These are phyloP conservation scores for Novumbra hubbsi DNA, from an alignment of 2,797 vertebrate genomes.

Conservation along the genomic window DNA sequence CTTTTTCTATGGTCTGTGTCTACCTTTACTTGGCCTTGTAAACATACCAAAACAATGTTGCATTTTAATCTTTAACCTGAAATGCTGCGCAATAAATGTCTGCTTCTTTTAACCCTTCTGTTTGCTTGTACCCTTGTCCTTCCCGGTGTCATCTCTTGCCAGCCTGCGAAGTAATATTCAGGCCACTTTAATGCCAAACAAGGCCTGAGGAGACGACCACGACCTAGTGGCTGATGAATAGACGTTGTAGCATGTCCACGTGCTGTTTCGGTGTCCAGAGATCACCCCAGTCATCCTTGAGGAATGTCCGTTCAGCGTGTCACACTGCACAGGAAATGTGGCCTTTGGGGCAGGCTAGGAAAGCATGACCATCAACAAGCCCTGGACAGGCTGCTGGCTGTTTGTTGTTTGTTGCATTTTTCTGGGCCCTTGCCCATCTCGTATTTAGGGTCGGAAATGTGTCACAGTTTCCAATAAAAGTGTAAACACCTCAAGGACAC, in stretches of 20 bases:
- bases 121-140: not conserved
- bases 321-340: constrained; percentile 79
- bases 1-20: not conserved
- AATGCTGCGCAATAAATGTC: not conserved
- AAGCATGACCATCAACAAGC: constrained; percentile 71
- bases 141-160: not conserved
- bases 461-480: constrained; percentile 66
- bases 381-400: constrained; percentile 23
- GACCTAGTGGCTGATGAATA: constrained; percentile 16
- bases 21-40: not conserved
- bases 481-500: constrained; percentile 72
- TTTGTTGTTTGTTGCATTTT: constrained; percentile 76
- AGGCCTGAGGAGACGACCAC: constrained; percentile 29
- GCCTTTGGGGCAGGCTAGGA: constrained; percentile 54
- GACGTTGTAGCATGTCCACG: constrained; percentile 65
- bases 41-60: not conserved
- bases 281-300: constrained; percentile 73
- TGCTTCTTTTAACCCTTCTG: not conserved
- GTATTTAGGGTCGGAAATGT: constrained; percentile 73
- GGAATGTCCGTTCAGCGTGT: constrained; percentile 75
- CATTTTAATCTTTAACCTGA: not conserved
- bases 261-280: constrained; percentile 64
- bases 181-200: constrained; percentile 43
- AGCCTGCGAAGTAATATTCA: constrained; percentile 7
- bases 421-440: constrained; percentile 42